Base-by-base conservation (phyloP, 2,113 vertebrate genomes). In the Thymallus thymallus region DNA sequence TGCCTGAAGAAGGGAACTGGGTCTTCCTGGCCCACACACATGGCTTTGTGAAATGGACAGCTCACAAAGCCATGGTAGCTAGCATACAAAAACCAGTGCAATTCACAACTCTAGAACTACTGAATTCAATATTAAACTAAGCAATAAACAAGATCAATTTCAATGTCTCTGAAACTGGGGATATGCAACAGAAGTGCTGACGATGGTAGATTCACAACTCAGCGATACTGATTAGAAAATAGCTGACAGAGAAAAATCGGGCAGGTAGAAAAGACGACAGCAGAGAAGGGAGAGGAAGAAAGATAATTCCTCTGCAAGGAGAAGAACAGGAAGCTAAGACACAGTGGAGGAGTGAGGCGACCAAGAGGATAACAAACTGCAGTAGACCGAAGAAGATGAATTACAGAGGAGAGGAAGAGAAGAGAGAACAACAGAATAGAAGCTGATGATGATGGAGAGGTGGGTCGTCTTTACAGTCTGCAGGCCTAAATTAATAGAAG, bases 391-490 rank as follows among this genome's bases (percentile, higher is more conserved):
- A 45, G 1, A 56, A 61, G 13, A 29, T 7, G 10, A 68, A 79
- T 14, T 9, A 24, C 35, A 3, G 66, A 20, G 23, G 60, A 75
- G 76, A 86, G 7, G 45, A 23, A 51, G 32, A 7, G 78, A 67
- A 69, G 71, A 35, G 58, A 13, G 24, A 78, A 67, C 63, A 72
- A 80, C 72, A 76, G 67, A 32, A 60, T 10, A 23, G 58, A 61
- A 68, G 65, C 35, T 41, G 35, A 41, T 41, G 35, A 41, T 13
- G 45, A 26, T 55, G 32, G 10, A 79, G 63, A 71, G 71, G 48
- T 16, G 24, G 79, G 64, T 66, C 73, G 63, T 73, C 12, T 60
- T 60, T 16, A 74, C 29, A 56, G 63, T 87, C 81, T 78, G 81
- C 46, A 26, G 82, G 56, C 64, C 75, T 76, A n/a, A n/a, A n/a